A percentile compares a stretch with the other conserved stretches of the same genome.
These are phyloP conservation scores for Lamproptera curius DNA, from an alignment of 2,888 invertebrate species.

Conservation along the genomic window DNA sequence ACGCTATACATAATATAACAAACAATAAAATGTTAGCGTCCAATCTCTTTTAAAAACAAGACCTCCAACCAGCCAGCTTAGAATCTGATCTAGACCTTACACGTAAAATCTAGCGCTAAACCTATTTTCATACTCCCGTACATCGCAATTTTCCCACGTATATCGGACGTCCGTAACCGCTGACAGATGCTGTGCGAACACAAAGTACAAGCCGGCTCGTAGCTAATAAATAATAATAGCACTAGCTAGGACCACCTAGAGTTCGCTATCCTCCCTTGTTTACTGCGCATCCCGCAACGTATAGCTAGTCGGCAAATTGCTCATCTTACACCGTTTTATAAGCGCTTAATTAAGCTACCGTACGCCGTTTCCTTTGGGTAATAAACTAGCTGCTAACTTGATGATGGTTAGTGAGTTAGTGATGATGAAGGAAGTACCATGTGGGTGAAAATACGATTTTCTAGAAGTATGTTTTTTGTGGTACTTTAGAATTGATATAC, in stretches of 20 bases:
- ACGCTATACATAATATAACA: no score
- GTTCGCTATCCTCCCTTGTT: slow-evolving; percentile 70
- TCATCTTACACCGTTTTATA: slow-evolving; percentile 70
- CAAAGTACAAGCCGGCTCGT: slow-evolving; percentile 28
- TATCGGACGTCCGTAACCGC: slow-evolving; percentile 1
- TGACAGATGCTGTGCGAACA: slow-evolving; percentile 32
- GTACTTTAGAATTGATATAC: no score
- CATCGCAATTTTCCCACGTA: not conserved
- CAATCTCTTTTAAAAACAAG: no score
- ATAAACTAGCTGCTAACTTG: not conserved
- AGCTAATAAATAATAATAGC: slow-evolving; percentile 70
- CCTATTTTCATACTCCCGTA: no score
- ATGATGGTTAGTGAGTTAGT: no score
- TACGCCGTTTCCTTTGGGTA: slow-evolving; percentile 16
- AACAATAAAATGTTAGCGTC: no score
- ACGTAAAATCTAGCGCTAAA: no score
- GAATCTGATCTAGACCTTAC: no score
- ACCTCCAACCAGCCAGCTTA: no score
- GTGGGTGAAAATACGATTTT: no score
- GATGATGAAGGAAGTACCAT: no score
- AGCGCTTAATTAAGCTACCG: slow-evolving; percentile 71
- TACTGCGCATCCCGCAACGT: slow-evolving; percentile 62
- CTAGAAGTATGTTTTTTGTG: no score
- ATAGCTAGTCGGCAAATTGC: slow-evolving; percentile 74
- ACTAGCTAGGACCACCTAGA: slow-evolving; percentile 75